phyloP scores from a whole-genome alignment of 1,140 invertebrate genomes.

The Drosophila tani region DNA sequence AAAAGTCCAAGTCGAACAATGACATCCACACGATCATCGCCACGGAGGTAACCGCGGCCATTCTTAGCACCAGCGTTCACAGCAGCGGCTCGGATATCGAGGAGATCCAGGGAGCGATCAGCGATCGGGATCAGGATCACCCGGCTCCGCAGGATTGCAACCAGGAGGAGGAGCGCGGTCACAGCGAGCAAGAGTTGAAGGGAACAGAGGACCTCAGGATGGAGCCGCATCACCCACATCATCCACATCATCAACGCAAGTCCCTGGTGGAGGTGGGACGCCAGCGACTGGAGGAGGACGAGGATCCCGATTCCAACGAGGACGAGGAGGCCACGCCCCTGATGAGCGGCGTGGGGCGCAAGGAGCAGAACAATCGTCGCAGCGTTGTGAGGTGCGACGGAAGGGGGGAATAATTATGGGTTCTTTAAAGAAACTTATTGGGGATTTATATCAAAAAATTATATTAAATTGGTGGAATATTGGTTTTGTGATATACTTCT shows the following conservation, averaged over 20 bases:
- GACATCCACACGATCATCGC: conserved; percentile 80
- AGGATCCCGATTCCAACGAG: conserved; percentile 54
- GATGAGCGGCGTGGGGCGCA: conserved; percentile 68
- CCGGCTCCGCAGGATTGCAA: conserved; percentile 2
- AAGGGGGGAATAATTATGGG: not conserved
- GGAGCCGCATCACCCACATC: conserved; percentile 47
- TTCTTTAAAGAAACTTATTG: not conserved
- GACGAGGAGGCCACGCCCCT: conserved; percentile 57
- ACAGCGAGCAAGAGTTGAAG: not conserved
- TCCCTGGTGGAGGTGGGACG: conserved; percentile 15
- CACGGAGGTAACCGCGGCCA: conserved; percentile 65
- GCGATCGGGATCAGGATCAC: conserved; percentile 28
- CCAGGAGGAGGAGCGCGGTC: conserved; percentile 3
- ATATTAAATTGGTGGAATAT: not conserved
- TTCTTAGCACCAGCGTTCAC: conserved; percentile 42
- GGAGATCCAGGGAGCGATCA: not conserved
- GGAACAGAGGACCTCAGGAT: conserved; percentile 41
- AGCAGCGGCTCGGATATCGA: conserved; percentile 42
- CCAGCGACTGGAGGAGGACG: conserved; percentile 18
- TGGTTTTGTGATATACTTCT: not conserved
- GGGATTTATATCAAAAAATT: not conserved
- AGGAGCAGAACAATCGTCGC: conserved; percentile 83
- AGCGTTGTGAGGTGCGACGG: conserved; percentile 80
- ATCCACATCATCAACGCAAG: conserved; percentile 27
- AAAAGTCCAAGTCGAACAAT: conserved; percentile 83